Evolutionary conservation across 2,888 invertebrate genomes (phyloP).

Genomic region (Eilema sororculum): DNA sequence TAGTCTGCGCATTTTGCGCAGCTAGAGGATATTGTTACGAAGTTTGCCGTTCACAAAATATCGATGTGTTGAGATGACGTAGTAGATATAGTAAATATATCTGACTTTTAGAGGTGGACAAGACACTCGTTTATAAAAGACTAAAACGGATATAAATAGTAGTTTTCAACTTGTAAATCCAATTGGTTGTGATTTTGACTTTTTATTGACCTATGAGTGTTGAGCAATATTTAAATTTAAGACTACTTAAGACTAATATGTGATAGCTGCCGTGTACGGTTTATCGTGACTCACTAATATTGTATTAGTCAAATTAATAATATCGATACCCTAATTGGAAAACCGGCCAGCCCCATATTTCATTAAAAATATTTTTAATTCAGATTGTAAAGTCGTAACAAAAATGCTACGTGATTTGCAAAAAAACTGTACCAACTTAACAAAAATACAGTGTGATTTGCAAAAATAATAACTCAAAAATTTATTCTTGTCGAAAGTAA

Average conservation of each 20-base stretch:
- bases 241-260: slow-evolving; percentile 22
- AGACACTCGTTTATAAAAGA: neutral
- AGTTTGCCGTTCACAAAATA: neutral
- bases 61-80: neutral
- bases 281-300: slow-evolving; percentile 40
- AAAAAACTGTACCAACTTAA: too few relatives aligned
- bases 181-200: slow-evolving; percentile 31
- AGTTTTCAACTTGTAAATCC: slow-evolving; percentile 10
- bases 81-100: neutral
- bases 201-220: slow-evolving; percentile 23
- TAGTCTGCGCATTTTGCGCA: too few relatives aligned
- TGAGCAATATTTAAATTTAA: slow-evolving; percentile 31
- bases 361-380: too few relatives aligned
- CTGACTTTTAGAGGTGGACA: slow-evolving; percentile 16
- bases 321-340: too few relatives aligned
- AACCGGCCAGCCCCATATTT: too few relatives aligned
- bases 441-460: too few relatives aligned
- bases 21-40: too few relatives aligned
- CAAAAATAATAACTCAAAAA: too few relatives aligned
- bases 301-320: slow-evolving; percentile 73
- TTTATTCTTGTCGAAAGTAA: too few relatives aligned
- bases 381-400: too few relatives aligned
- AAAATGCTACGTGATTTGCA: too few relatives aligned
- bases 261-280: slow-evolving; percentile 30
- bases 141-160: slow-evolving; percentile 5